Evolutionary conservation across 2,797 vertebrate genomes (phyloP).

Genomic region (Dicrostonyx torquatus): DNA sequence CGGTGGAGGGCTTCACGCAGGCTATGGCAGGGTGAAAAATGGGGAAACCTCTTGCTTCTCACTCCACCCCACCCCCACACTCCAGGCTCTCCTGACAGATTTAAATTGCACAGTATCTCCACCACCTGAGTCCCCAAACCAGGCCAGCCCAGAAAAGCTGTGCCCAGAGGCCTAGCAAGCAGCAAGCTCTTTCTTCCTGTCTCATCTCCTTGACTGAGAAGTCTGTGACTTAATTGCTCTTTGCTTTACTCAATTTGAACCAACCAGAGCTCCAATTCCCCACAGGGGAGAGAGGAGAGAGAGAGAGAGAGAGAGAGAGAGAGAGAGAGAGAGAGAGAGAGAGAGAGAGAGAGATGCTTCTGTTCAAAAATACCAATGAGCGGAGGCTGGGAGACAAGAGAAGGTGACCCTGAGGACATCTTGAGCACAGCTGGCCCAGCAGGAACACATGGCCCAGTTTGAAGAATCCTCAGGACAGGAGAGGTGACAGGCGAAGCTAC

Average conservation of each 20-base stretch:
- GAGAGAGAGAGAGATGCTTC: slow-evolving; percentile 64
- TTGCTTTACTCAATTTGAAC: slow-evolving; percentile 67
- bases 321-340: background rate
- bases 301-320: background rate
- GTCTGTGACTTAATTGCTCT: slow-evolving; percentile 60
- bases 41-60: background rate
- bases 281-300: slow-evolving; percentile 15
- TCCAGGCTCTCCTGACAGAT: background rate
- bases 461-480: background rate
- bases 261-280: slow-evolving; percentile 66
- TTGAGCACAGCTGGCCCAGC: accelerated
- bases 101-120: background rate
- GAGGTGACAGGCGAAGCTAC: background rate
- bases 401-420: background rate
- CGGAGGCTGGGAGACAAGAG: background rate
- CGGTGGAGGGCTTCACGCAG: background rate
- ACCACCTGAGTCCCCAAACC: background rate
- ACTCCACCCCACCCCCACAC: background rate
- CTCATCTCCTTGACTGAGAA: slow-evolving; percentile 61
- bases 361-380: slow-evolving; percentile 78
- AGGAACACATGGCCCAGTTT: background rate
- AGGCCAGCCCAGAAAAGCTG: background rate
- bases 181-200: accelerated
- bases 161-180: background rate
- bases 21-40: accelerated